These are phyloP conservation scores for Thripadectes ignobilis DNA, from an alignment of 2,797 vertebrate species.

Conservation along the genomic window DNA sequence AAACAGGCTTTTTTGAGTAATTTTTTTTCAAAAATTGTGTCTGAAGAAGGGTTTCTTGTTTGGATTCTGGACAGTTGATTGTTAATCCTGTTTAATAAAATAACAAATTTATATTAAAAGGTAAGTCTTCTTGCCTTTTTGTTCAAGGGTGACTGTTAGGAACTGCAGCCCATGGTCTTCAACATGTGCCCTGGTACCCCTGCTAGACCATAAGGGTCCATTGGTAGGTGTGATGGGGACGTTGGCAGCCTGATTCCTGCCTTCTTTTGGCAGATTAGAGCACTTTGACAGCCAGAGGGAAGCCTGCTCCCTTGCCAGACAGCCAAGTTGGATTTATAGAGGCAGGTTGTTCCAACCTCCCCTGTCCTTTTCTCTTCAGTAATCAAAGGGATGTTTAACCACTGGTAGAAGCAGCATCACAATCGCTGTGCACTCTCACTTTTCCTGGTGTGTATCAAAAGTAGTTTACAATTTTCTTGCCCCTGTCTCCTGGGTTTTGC, in stretches of 20 bases:
- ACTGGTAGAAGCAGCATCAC: not conserved
- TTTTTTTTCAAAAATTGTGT: not conserved
- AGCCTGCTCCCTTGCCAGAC: not conserved
- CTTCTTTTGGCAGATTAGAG: not conserved
- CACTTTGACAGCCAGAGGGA: not conserved
- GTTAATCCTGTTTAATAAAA: conserved; percentile 60
- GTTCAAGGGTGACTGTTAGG: not conserved
- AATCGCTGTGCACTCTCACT: not conserved
- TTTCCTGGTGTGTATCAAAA: not conserved
- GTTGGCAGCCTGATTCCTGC: not conserved
- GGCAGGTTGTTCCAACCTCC: not conserved
- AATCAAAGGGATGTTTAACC: accelerated
- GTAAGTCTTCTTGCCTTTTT: not conserved
- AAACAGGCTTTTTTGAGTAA: not conserved
- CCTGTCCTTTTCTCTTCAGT: not conserved
- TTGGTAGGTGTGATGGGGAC: not conserved
- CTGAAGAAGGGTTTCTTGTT: conserved; percentile 34
- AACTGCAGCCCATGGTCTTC: not conserved
- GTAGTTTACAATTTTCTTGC: accelerated
- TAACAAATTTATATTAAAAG: conserved; percentile 46
- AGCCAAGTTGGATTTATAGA: not conserved
- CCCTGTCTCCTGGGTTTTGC: not conserved
- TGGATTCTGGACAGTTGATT: conserved; percentile 43
- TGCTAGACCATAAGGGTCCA: not conserved
- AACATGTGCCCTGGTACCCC: not conserved